Percentiles rank a stretch among this genome's conserved stretches.
phyloP scores from a whole-genome alignment of 1,140 invertebrate genomes.

The Leptonema lineaticorne region DNA sequence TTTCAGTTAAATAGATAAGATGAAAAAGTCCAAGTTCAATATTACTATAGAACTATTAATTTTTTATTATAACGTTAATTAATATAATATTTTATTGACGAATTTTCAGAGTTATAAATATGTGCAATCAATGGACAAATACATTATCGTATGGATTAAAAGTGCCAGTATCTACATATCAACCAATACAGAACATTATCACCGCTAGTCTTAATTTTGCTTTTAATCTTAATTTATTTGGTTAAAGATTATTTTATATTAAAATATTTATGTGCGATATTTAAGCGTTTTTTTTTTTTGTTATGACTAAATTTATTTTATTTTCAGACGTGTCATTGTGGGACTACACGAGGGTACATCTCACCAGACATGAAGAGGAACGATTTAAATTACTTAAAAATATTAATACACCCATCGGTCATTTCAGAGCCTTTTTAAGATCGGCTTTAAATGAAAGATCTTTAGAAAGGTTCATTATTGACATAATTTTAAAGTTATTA shows the following conservation, averaged over 20 bases:
- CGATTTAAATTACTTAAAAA: slow-evolving; percentile 78
- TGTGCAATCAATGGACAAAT: slow-evolving; percentile 69
- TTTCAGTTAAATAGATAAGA: neutral
- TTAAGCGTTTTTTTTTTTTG: slow-evolving; percentile 15
- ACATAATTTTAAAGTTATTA: neutral
- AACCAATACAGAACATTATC: slow-evolving; percentile 51
- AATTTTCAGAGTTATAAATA: slow-evolving; percentile 53
- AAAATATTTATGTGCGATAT: neutral
- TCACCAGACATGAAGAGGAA: slow-evolving; percentile 86
- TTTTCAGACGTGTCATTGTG: slow-evolving; percentile 62
- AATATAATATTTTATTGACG: slow-evolving; percentile 6
- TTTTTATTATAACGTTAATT: neutral
- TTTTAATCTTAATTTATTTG: slow-evolving; percentile 54
- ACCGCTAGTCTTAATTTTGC: slow-evolving; percentile 55
- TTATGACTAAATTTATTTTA: slow-evolving; percentile 48
- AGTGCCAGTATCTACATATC: slow-evolving; percentile 51
- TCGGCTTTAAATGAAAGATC: slow-evolving; percentile 86
- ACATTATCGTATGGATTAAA: slow-evolving; percentile 71
- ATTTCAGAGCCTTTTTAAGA: slow-evolving; percentile 84
- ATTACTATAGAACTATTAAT: neutral
- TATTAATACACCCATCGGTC: slow-evolving; percentile 77
- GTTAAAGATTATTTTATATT: slow-evolving; percentile 41
- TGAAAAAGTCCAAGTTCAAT: neutral
- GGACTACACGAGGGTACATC: slow-evolving; percentile 68
- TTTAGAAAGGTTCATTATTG: slow-evolving; percentile 67